Base-by-base conservation (phyloP, 2,797 vertebrate species). In the Geotrypetes seraphini region DNA sequence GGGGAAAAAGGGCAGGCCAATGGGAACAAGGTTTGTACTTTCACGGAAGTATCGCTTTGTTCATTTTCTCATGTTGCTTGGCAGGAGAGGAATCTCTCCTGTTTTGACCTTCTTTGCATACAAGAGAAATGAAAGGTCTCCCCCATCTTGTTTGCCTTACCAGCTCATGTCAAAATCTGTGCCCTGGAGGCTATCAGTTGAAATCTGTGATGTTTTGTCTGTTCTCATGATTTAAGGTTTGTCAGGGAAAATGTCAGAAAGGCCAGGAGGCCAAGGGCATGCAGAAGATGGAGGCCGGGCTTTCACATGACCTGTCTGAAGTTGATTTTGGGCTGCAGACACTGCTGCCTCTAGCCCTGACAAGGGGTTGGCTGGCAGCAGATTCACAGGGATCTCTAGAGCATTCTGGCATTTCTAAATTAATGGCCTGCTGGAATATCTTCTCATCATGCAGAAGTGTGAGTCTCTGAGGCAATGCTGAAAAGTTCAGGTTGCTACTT, bases 231-330 rank as follows among this genome's bases (percentile, higher is more conserved):
- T 79, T 78, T 63, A 58, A 54, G 50, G 62, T 66, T 70, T 71
- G 66, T 70, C 60, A 57, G n/a, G n/a, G 60, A 65, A 66, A 73
- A 82, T 68, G 53, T 67, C 60, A 58, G 50, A 60, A 35, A 68
- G 68, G 69, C 41, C 56, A 66, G 25, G 54, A 34, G 60, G 60
- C 63, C 66, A 68, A 69, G 63, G 67, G 71, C 76, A 79, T 78
- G 73, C 74, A 76, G 70, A 64, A 70, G 71, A 62, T 57, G 50
- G 69, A 66, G 68, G 69, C 65, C 74, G 72, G 81, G 79, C 79
- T 85, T 88, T 90, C 86, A 84, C 86, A 90, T 75, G 82, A 85
- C 85, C 84, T 85, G 85, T 73, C 57, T 68, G 71, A 73, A 57
- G 76, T 47, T 71, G 81, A 86, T 82, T 79, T 73, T 50, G 68